Evolutionary conservation across 2,888 invertebrate species (phyloP), one percentile per base, ranked within the genome.

Genomic region (Spilarctia lutea): DNA sequence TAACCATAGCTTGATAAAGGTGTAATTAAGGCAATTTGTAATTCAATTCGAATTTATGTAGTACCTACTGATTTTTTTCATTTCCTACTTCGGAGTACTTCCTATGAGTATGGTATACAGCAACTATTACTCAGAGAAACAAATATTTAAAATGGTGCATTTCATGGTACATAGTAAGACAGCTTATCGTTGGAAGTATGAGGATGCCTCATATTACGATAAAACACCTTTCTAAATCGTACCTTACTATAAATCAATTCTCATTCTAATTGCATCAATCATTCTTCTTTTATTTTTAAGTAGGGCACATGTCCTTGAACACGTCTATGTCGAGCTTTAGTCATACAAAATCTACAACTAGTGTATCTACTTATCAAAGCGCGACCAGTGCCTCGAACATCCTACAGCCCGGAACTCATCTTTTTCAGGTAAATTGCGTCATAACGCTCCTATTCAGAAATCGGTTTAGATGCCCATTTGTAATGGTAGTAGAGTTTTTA

Each of bases 321-420:
- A 83, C 82, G 68, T 91, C 94, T 0, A 91, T 91, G 72, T 94
- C 95, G 0, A 92, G 91, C 74, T 27, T 94, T 24, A 94, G 94
- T 77, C 92, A 92, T 48, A 86, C 92, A 1, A 94, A 92, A 84
- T 94, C 94, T 1, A 85, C 87, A 0, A 76, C 85, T 2, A 94
- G 95, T 75, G 86, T 87, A n/a, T 48, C 85, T 72, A 94, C 94
- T 2, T 90, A 85, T 77, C 91, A 91, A 65, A 93, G 93, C 73
- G 89, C 90, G 48, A 77, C 89, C 20, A 84, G 88, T 45, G 72
- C 86, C 0, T 86, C 88, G 76, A 93, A 94, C 81, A 76, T 95
- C 10, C 81, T 94, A 52, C 88, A 89, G 74, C 95, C 95, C 18
- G 95, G 95, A 3, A 90, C 94, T 3, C 82, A 87, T 78, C 60